Base-by-base conservation (phyloP, 37 sponge, comb jelly and placozoan species). In the Lycopodina hypogea region DNA sequence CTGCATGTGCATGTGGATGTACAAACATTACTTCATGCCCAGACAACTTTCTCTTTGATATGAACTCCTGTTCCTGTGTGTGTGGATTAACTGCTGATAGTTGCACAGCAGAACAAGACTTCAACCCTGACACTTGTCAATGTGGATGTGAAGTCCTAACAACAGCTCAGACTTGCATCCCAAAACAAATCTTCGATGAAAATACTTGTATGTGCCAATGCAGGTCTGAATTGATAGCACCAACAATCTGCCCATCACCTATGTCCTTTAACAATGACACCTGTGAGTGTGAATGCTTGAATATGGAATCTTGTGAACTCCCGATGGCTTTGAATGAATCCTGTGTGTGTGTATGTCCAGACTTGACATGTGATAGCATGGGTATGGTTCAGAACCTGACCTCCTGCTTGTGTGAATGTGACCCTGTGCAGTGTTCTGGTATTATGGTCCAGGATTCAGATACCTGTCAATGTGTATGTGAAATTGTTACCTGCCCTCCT, bases 381-480 rank as follows among this genome's bases (percentile, higher is more conserved):
- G 72, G 72, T 40, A 81, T 72, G 74, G 63, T 81, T 21, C 65
- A 72, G 48, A 63, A 81, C 66, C 74, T 48, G 3, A 68, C 26
- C 39, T 26, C 72, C 3, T 81, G 82, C 45, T 22, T 22, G 17
- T 81, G 82, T 63, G 40, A 60, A 7, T 81, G 82, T 33, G 52
- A 64, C n/a, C 56, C 68, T 24, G 71, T 19, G 0, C 21, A 53
- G 0, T 84, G 84, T 60, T 22, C 32, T 29, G 60, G 50, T 32
- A 29, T 2, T 2, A 40, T 45, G 72, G 62, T 69, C 45, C 77
- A 77, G 35, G 58, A 84, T 42, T 61, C 58, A 41, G 84, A 84
- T 38, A 77, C 77, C 24, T 84, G 84, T 57, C 59, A 58, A 45
- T 84, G 84, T 17, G 77, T 61, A 11, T 84, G 84, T 58, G 65